Evolutionary conservation across 2,888 invertebrate species (phyloP).

Genomic region (Eilema caniola): DNA sequence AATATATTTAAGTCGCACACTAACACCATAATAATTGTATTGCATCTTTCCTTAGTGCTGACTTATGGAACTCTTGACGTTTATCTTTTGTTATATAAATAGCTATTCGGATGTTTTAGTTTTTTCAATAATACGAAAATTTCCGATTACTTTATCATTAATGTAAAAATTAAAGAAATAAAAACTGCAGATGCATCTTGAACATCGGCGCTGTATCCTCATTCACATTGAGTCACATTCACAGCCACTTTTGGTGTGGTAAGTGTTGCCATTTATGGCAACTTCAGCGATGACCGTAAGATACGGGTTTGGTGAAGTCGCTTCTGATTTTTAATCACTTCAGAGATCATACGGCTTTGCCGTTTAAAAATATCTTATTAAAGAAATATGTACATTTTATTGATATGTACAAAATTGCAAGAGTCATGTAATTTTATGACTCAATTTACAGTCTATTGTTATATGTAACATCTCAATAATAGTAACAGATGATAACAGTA

Average conservation of each 20-base stretch:
- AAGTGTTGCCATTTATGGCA: slow-evolving; percentile 69
- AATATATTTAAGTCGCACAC: slow-evolving; percentile 38
- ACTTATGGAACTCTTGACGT: slow-evolving; percentile 29
- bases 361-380: slow-evolving; percentile 33
- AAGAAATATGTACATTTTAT: background rate
- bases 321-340: slow-evolving; percentile 25
- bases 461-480: background rate
- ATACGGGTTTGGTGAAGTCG: slow-evolving; percentile 30
- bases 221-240: slow-evolving; percentile 64
- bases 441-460: background rate
- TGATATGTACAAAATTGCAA: background rate
- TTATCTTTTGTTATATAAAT: slow-evolving; percentile 10
- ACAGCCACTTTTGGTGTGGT: slow-evolving; percentile 69
- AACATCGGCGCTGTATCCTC: slow-evolving; percentile 53
- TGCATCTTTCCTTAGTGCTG: slow-evolving; percentile 22
- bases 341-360: slow-evolving; percentile 15
- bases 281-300: slow-evolving; percentile 52
- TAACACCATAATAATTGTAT: slow-evolving; percentile 51
- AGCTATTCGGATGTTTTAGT: slow-evolving; percentile 2
- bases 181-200: background rate
- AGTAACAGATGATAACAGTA: too few relatives aligned
- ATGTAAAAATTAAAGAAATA: too few relatives aligned
- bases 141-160: background rate
- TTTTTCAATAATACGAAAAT: slow-evolving; percentile 10
- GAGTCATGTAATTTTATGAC: background rate